A percentile compares a stretch with the other conserved stretches of the same genome.
phyloP scores from a whole-genome alignment of 1,140 invertebrate genomes.

The Nephila pilipes region DNA sequence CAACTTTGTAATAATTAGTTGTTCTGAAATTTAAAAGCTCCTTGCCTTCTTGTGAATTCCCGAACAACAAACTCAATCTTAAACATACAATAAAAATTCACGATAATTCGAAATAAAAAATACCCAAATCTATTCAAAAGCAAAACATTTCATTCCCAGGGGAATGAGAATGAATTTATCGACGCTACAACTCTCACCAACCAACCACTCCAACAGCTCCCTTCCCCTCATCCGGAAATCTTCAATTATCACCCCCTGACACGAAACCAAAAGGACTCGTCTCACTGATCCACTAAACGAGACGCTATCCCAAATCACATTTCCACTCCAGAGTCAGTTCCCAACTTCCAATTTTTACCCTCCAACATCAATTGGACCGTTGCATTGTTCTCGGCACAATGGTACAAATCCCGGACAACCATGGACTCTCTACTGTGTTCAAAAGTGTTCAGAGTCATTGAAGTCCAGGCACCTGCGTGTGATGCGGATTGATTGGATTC shows the following conservation, averaged over 20 bases:
- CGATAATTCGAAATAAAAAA: too few species aligned
- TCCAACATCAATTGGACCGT: conserved; percentile 28
- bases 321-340: not conserved
- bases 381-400: conserved; percentile 34
- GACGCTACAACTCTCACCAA: not conserved
- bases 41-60: too few species aligned
- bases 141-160: too few species aligned
- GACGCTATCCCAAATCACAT: not conserved
- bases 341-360: conserved; percentile 36
- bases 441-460: conserved; percentile 48
- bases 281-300: not conserved
- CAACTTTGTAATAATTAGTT: too few species aligned
- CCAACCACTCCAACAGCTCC: not conserved
- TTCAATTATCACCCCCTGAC: not conserved
- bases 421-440: conserved; percentile 29
- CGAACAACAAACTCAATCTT: too few species aligned
- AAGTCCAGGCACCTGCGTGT: conserved; percentile 16
- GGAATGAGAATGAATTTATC: not conserved
- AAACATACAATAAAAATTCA: too few species aligned
- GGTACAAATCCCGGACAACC: conserved; percentile 27
- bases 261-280: not conserved
- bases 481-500: conserved; percentile 37
- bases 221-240: not conserved
- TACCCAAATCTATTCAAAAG: too few species aligned
- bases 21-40: too few species aligned